Base-by-base conservation (phyloP, 2,113 vertebrate genomes). In the Anarrhichthys ocellatus region DNA sequence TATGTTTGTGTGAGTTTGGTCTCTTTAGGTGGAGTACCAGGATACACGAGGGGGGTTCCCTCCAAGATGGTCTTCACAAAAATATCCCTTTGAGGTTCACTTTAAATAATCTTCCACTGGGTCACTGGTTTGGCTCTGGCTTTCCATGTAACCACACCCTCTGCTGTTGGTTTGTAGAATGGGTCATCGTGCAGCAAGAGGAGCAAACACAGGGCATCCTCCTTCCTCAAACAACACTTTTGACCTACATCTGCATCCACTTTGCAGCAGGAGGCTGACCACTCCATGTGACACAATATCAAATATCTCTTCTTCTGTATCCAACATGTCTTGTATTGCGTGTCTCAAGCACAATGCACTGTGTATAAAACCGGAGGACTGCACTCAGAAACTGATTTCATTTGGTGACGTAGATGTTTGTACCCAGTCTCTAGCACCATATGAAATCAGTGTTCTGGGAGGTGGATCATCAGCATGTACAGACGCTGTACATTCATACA, bases 391-490 rank as follows among this genome's bases (percentile, higher is more conserved):
- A 88, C 95, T 95, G 95, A 91, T 95, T 95, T 94, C 93, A 90
- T 93, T 63, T 93, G 95, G 94, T 94, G 92, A 87, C 87, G 58
- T 95, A 95, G 95, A 95, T 94, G 92, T 94, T 93, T 89, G 78
- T 89, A 87, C 29, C 48, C 63, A 84, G 91, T 94, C 86, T 95
- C 95, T 95, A 95, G 95, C 95, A 95, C 95, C 95, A 95, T 91
- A 92, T 95, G 94, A 95, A 95, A 95, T 94, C 94, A 94, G 95
- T 93, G 92, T 92, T 94, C 86, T 93, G 93, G 93, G 94, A 84
- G 82, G 86, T 87, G 88, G 91, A 91, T 84, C 77, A 69, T 73
- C 93, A 81, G 38, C 92, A 81, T 66, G 80, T 78, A 50, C 38
- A 81, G 38, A 56, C 40, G n/a, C 63, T 83, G 61, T 80, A 77